These are phyloP conservation scores for Parasteatoda lunata DNA, from an alignment of 2,888 invertebrate species.

Conservation along the genomic window DNA sequence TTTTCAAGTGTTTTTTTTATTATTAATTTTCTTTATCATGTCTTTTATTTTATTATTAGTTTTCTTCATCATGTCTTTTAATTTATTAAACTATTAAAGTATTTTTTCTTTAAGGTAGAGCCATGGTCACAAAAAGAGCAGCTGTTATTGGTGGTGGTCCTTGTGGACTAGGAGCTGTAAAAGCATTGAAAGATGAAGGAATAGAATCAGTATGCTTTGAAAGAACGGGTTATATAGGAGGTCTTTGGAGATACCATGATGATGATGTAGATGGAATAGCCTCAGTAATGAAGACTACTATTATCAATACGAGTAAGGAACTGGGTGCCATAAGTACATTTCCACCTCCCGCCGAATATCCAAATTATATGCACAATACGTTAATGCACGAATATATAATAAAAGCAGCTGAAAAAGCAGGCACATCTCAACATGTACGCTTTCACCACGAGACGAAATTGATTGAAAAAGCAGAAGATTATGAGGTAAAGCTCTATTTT, in stretches of 20 bases:
- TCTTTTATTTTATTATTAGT: no score
- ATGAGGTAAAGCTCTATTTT: conserved; percentile 44
- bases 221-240: conserved; percentile 72
- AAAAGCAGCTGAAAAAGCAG: conserved; percentile 70
- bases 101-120: no score
- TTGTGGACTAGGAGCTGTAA: conserved; percentile 74
- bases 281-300: conserved; percentile 73
- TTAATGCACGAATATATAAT: conserved; percentile 74
- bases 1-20: no score
- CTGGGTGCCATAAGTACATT: conserved; percentile 75
- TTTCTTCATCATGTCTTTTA: no score
- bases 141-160: conserved; percentile 74
- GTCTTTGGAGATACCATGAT: conserved; percentile 72
- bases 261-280: conserved; percentile 70
- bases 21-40: no score
- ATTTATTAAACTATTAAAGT: no score
- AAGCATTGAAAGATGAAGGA: conserved; percentile 73
- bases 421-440: conserved; percentile 68
- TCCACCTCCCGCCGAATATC: conserved; percentile 74
- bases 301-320: conserved; percentile 75
- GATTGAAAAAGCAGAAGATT: conserved; percentile 67
- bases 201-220: conserved; percentile 74
- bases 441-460: conserved; percentile 71
- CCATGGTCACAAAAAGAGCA: conserved; percentile 27
- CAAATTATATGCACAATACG: conserved; percentile 76